Evolutionary conservation across 2,797 vertebrate genomes (phyloP).

Genomic region (Pseudocheirus occidentalis): DNA sequence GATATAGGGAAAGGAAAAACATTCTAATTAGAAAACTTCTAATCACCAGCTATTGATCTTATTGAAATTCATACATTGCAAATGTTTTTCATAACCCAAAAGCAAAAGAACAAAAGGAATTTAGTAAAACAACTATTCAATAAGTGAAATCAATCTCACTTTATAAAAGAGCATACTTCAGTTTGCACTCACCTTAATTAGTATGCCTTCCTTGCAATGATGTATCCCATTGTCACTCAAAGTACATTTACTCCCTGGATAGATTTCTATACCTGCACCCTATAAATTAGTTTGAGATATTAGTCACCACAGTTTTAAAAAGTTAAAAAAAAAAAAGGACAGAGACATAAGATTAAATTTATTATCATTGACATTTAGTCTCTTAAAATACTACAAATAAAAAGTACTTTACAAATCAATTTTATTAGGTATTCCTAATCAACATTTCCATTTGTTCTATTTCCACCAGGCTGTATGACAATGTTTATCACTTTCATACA

Average conservation of each 20-base stretch:
- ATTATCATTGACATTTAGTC: background rate
- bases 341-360: background rate
- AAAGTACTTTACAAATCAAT: constrained; percentile 1
- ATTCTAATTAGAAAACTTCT: background rate
- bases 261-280: constrained; percentile 97
- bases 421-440: constrained; percentile 12
- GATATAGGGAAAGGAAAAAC: background rate
- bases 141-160: constrained; percentile 14
- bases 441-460: constrained; percentile 13
- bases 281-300: constrained; percentile 72
- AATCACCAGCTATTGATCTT: background rate
- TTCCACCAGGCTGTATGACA: background rate
- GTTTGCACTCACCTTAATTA: constrained; percentile 92
- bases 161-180: constrained; percentile 1
- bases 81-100: constrained; percentile 19
- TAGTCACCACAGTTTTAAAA: constrained; percentile 12
- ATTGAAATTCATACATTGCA: background rate
- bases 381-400: background rate
- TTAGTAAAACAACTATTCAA: constrained; percentile 25
- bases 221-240: constrained; percentile 92
- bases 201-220: constrained; percentile 96
- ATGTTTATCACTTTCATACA: constrained; percentile 26
- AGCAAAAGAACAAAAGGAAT: background rate
- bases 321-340: background rate
- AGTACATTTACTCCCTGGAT: constrained; percentile 92